Conservation (phyloP, 2,888 invertebrate species). For the Glaucopsyche alexis region DNA sequence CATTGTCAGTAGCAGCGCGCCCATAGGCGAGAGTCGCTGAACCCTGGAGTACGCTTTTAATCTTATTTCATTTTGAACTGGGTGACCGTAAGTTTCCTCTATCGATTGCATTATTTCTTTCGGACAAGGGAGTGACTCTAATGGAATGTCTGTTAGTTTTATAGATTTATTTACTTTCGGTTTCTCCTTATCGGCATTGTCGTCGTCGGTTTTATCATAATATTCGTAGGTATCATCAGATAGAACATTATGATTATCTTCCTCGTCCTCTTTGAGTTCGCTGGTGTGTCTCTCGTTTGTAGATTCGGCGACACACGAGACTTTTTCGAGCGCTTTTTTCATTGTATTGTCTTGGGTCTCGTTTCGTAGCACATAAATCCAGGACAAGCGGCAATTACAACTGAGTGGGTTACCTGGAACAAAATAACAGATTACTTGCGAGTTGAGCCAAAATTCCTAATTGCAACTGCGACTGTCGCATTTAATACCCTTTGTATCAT, state of each 20-base stretch:
- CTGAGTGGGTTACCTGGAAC: slow-evolving; percentile 88
- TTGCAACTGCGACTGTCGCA: slow-evolving; percentile 33
- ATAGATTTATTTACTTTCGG: slow-evolving; percentile 55
- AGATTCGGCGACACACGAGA: slow-evolving; percentile 84
- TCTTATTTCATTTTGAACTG: slow-evolving; percentile 72
- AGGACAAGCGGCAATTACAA: slow-evolving; percentile 90
- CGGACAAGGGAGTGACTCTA: slow-evolving; percentile 70
- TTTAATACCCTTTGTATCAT: slow-evolving; percentile 36
- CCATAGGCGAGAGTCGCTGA: slow-evolving; percentile 50
- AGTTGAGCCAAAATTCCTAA: slow-evolving; percentile 35
- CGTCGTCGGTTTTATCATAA: slow-evolving; percentile 65
- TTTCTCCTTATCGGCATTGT: slow-evolving; percentile 54
- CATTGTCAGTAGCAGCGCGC: slow-evolving; percentile 49
- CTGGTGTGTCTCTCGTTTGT: slow-evolving; percentile 55
- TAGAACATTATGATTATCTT: slow-evolving; percentile 52
- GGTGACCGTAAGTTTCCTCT: slow-evolving; percentile 69
- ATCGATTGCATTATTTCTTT: slow-evolving; percentile 70
- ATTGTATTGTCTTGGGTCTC: slow-evolving; percentile 86
- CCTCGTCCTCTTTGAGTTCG: slow-evolving; percentile 52
- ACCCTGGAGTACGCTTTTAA: slow-evolving; percentile 66
- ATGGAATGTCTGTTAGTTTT: slow-evolving; percentile 64
- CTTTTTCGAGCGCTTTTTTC: slow-evolving; percentile 84
- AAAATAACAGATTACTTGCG: slow-evolving; percentile 40
- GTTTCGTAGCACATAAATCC: slow-evolving; percentile 88
- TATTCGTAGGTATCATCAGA: slow-evolving; percentile 68